Evolutionary conservation across 2,797 vertebrate species (phyloP).

Genomic region (Pseudochirops cupreus): DNA sequence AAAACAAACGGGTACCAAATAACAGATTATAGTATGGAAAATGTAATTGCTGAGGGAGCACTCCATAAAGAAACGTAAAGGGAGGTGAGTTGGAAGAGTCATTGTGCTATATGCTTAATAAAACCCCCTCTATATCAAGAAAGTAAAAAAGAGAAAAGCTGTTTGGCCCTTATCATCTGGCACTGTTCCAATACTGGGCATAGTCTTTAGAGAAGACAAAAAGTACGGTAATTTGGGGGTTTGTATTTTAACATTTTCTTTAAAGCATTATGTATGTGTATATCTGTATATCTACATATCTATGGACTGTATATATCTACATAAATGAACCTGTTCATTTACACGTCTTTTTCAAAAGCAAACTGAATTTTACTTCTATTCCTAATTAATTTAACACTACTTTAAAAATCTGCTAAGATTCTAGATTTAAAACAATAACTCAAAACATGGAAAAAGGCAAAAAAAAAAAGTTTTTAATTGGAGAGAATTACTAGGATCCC

Average conservation of each 20-base stretch:
- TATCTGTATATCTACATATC: neutral
- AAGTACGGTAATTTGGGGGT: neutral
- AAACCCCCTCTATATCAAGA: neutral
- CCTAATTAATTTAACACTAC: conserved; percentile 23
- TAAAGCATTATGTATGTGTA: neutral
- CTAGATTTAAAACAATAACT: conserved; percentile 33
- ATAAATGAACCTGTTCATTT: neutral
- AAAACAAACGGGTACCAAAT: neutral
- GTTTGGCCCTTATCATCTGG: neutral
- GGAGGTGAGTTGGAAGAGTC: neutral
- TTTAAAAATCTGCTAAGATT: neutral
- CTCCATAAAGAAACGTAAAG: neutral
- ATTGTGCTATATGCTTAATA: neutral
- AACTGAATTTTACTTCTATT: conserved; percentile 12
- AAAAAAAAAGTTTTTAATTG: neutral
- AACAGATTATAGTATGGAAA: neutral
- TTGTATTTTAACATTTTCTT: neutral
- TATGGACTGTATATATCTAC: neutral
- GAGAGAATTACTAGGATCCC: conserved; percentile 14
- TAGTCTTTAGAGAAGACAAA: neutral
- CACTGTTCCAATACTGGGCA: neutral
- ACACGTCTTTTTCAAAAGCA: conserved; percentile 9
- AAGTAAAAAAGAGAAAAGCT: neutral
- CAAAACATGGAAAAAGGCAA: conserved; percentile 13
- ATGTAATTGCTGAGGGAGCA: neutral